Percentiles rank a stretch among this genome's conserved stretches.
These are phyloP conservation scores for Drosophila bocqueti DNA, from an alignment of 1,140 invertebrate species.

Conservation along the genomic window DNA sequence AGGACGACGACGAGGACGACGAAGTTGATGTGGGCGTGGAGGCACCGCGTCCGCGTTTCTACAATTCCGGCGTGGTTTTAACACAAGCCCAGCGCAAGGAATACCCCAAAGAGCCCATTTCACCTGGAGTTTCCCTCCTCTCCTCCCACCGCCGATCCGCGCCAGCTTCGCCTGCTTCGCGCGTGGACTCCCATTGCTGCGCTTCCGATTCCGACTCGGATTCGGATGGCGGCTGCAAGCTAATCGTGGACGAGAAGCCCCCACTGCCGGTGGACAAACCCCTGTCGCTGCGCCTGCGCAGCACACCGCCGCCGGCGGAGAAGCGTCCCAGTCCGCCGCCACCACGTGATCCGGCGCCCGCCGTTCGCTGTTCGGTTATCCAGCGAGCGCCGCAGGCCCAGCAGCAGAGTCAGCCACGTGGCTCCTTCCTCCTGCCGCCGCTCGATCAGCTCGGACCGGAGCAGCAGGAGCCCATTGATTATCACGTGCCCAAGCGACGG, in stretches of 20 bases:
- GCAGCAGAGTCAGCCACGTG: conserved; percentile 19
- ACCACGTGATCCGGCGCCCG: conserved; percentile 80
- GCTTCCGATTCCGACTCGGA: conserved; percentile 51
- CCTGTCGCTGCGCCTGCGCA: conserved; percentile 73
- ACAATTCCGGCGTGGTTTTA: conserved; percentile 88
- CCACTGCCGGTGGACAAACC: conserved; percentile 85
- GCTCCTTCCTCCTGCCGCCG: conserved; percentile 11
- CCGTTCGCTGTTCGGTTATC: conserved; percentile 90
- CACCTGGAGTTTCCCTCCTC: conserved; percentile 1
- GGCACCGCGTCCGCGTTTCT: conserved; percentile 87
- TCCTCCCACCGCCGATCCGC: conserved; percentile 7
- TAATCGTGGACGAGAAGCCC: conserved; percentile 85
- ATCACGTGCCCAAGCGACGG: conserved; percentile 92
- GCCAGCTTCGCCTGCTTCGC: conserved; percentile 22
- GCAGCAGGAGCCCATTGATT: conserved; percentile 94
- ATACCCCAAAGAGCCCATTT: conserved; percentile 86
- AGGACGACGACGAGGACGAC: conserved; percentile 51
- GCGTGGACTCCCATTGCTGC: conserved; percentile 3
- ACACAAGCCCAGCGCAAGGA: conserved; percentile 92
- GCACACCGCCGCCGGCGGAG: conserved; percentile 86
- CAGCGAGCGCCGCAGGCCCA: conserved; percentile 89
- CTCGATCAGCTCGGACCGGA: conserved; percentile 86
- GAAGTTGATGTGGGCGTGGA: conserved; percentile 65
- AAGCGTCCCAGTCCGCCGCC: conserved; percentile 86
- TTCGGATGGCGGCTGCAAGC: conserved; percentile 77